These are phyloP conservation scores for Eristalis arbustorum DNA, from an alignment of 2,888 invertebrate genomes.

Conservation along the genomic window DNA sequence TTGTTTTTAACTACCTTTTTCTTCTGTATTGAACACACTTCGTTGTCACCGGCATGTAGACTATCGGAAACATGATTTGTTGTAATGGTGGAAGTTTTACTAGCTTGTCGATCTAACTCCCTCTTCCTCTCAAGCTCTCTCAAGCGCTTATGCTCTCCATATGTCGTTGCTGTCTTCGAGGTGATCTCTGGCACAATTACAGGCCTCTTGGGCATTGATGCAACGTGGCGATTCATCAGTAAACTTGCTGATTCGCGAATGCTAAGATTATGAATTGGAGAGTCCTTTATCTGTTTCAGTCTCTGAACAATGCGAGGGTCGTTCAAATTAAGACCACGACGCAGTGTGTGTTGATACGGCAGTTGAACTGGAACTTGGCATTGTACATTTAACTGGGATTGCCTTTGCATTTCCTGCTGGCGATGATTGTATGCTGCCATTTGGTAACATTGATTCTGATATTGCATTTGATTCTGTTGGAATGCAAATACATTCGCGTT, in stretches of 20 bases:
- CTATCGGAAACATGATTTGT: not conserved
- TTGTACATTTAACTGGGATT: not conserved
- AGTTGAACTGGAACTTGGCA: not conserved
- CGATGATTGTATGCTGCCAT: not conserved
- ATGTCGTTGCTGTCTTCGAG: conserved; percentile 48
- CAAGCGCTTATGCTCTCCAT: conserved; percentile 58
- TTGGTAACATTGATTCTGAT: not conserved
- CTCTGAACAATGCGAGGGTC: conserved; percentile 49
- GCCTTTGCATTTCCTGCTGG: not conserved
- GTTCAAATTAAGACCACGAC: conserved; percentile 38
- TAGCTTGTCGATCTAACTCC: not conserved
- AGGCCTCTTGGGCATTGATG: not conserved
- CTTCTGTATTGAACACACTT: not conserved
- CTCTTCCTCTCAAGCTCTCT: conserved; percentile 43
- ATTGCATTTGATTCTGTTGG: not conserved
- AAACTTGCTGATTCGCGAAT: conserved; percentile 36
- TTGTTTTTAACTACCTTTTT: not conserved
- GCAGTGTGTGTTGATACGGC: conserved; percentile 14
- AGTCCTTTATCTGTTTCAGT: conserved; percentile 52
- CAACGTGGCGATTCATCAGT: conserved; percentile 7
- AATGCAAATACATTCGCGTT: not conserved
- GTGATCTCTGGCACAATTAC: conserved; percentile 8
- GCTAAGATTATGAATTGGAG: conserved; percentile 39
- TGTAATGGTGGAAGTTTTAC: not conserved
- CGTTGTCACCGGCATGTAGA: not conserved